phyloP scores from a whole-genome alignment of 2,797 vertebrate species.

The Sparus aurata region DNA sequence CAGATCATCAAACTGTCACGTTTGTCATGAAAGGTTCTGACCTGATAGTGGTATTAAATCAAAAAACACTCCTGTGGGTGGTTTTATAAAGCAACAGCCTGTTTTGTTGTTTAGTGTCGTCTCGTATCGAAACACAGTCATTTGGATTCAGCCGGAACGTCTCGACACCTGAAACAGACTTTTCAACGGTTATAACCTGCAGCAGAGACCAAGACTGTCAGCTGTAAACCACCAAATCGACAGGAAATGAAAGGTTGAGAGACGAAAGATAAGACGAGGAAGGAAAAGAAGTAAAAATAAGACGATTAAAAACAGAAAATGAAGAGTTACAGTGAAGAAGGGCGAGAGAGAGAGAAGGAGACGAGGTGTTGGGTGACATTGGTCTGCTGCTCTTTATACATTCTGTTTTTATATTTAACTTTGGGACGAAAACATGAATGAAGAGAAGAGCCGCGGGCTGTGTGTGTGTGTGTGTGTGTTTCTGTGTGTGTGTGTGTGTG shows the following conservation, averaged over 20 bases:
- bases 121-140: background rate
- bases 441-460: conserved; percentile 53
- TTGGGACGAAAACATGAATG: conserved; percentile 74
- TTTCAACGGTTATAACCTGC: background rate
- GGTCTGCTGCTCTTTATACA: conserved; percentile 49
- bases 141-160: background rate
- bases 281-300: background rate
- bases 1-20: no score
- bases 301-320: no score
- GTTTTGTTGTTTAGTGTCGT: background rate
- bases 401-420: conserved; percentile 62
- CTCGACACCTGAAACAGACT: background rate
- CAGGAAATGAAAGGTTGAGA: background rate
- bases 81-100: no score
- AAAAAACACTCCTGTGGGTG: no score
- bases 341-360: background rate
- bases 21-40: no score
- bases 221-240: conserved; percentile 1
- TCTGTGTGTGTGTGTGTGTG: conserved; percentile 10
- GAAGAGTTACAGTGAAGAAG: background rate
- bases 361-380: conserved; percentile 57
- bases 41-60: no score
- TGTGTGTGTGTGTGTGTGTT: conserved; percentile 26
- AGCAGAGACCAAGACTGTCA: background rate
- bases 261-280: background rate